These are phyloP conservation scores for Bombus fervidus DNA, from an alignment of 1,140 invertebrate genomes.

Conservation along the genomic window DNA sequence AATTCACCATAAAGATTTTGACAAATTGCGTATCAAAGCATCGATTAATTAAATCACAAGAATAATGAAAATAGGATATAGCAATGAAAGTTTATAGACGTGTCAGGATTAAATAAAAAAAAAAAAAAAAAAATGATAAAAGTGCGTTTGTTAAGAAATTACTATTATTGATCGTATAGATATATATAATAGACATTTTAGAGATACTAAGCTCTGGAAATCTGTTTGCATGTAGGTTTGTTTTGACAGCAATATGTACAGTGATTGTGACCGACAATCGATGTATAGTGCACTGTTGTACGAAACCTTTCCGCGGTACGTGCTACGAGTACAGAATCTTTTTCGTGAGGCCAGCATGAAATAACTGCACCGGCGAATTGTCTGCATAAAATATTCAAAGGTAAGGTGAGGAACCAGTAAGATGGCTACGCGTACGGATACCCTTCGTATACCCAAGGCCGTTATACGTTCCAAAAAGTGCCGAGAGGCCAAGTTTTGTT, in stretches of 20 bases:
- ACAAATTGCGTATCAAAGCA: not conserved
- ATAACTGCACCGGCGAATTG: conserved; percentile 81
- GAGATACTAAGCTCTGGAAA: not conserved
- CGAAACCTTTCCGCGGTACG: conserved; percentile 67
- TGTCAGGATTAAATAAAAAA: not conserved
- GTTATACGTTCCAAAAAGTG: conserved; percentile 71
- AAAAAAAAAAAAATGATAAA: not conserved
- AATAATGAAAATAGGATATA: too few species aligned
- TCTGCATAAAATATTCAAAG: conserved; percentile 81
- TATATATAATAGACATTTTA: too few species aligned
- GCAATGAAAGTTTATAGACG: not conserved
- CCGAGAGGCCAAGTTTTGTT: conserved; percentile 58
- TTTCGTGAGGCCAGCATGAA: conserved; percentile 75
- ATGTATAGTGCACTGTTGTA: conserved; percentile 46
- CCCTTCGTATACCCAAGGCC: conserved; percentile 70
- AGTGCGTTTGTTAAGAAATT: too few species aligned
- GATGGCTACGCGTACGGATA: conserved; percentile 70
- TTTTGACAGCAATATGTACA: conserved; percentile 57
- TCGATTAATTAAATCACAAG: not conserved
- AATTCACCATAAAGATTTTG: conserved; percentile 62
- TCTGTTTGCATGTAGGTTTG: conserved; percentile 36
- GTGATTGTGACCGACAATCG: conserved; percentile 72
- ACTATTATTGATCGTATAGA: too few species aligned
- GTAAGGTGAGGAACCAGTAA: conserved; percentile 72
- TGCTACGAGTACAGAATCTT: conserved; percentile 75